Evolutionary conservation across 2,113 vertebrate species (phyloP), one percentile per base, ranked within the genome.

Genomic region (Emberiza fucata): DNA sequence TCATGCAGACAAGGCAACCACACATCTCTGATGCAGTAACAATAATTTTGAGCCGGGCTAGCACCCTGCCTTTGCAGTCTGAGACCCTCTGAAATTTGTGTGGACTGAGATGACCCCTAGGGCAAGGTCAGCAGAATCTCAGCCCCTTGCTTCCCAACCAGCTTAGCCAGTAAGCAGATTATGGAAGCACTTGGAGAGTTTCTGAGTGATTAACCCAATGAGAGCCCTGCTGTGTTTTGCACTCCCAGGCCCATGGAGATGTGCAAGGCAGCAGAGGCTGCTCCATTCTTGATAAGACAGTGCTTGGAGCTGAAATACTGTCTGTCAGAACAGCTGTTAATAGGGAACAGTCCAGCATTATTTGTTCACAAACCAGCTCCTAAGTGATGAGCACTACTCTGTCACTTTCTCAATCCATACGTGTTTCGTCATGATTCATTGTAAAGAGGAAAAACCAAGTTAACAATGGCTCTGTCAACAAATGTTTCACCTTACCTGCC

Each of bases 91-190:
- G 28, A 81, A 61, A 59, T n/a, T 61, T 65, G 20, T 48, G 39
- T 78, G 83, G 51, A 71, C 83, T 57, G 48, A 92, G 40, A 60
- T 84, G 56, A 96, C 59, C 65, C 44, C 5, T 8, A 4, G 8
- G 48, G 65, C 78, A 81, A 92, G 81, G 77, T 92, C 92, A 94
- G 61, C 53, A 94, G 78, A 72, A 81, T 56, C 61, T 94, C 53
- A 75, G 53, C 61, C 2, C 5, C 57, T 66, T 86, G 56, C 39
- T 88, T 81, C 61, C 53, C 94, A 83, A 78, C 72, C 91, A 94
- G 77, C 83, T 96, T 97, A 97, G 40, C 48, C 27, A 61, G 48
- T 95, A 97, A 97, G 91, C 1, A 94, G 94, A 91, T 96, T 95
- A 96, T 0, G 8, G 84, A 47, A 60, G 53, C 37, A 44, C 76